phyloP scores from a whole-genome alignment of 2,113 vertebrate species.

The Etheostoma cragini region DNA sequence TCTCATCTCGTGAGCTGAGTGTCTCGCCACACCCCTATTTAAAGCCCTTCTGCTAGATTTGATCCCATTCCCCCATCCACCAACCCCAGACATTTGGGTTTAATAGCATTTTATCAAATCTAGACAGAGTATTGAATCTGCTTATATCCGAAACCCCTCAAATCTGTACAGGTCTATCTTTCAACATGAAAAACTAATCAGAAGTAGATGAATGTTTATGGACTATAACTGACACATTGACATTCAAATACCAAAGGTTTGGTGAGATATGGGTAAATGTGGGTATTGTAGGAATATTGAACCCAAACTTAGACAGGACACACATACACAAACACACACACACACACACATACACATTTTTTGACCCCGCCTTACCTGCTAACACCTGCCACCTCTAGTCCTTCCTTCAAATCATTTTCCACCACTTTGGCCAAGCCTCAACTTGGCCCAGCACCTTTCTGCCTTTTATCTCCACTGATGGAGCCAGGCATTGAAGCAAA shows the following conservation, averaged over 20 bases:
- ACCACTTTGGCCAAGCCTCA: slow-evolving; percentile 34
- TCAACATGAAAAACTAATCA: background rate
- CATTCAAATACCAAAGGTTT: background rate
- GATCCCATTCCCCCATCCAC: background rate
- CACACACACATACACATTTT: background rate
- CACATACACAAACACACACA: no score
- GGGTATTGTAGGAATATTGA: background rate
- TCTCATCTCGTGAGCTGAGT: no score
- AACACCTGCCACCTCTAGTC: slow-evolving; percentile 30
- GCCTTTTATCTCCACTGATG: slow-evolving; percentile 65
- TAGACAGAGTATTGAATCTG: background rate
- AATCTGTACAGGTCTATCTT: background rate
- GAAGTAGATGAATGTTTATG: background rate
- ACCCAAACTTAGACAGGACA: no score
- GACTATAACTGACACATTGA: background rate
- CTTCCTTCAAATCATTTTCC: slow-evolving; percentile 25
- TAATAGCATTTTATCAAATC: background rate
- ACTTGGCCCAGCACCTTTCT: slow-evolving; percentile 70
- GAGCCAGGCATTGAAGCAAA: slow-evolving; percentile 62
- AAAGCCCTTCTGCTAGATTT: background rate
- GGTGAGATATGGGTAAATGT: background rate
- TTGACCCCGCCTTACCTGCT: slow-evolving; percentile 35
- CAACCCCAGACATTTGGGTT: background rate
- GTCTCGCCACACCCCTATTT: no score
- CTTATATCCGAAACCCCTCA: background rate